Evolutionary conservation across 1,140 invertebrate genomes (phyloP).

Genomic region (Bombyx mori): DNA sequence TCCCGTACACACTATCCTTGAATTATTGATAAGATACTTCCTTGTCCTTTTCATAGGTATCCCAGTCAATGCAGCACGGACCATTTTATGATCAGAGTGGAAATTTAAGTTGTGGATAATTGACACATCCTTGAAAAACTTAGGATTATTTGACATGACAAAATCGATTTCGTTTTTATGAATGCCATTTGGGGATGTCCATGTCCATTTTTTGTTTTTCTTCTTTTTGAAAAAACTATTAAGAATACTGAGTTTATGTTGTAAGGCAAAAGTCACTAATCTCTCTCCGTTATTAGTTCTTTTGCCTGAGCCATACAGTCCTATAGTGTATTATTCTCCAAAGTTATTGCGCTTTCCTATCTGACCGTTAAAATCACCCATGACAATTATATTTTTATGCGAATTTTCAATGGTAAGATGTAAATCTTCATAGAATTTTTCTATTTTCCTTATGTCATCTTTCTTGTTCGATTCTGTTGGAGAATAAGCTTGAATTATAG

Average conservation of each 20-base stretch:
- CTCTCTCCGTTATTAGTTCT: conserved; percentile 13
- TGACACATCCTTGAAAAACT: conserved; percentile 10
- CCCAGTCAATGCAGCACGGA: conserved; percentile 11
- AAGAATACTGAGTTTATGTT: conserved; percentile 15
- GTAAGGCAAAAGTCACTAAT: conserved; percentile 10
- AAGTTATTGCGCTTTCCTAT: conserved; percentile 2
- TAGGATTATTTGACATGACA: conserved; percentile 13
- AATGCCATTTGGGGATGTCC: conserved; percentile 12
- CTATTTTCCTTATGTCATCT: conserved; percentile 5
- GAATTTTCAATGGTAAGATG: conserved; percentile 1
- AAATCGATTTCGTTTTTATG: conserved; percentile 20
- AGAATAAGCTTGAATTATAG: conserved; percentile 14
- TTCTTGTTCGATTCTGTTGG: conserved; percentile 10
- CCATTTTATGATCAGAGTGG: conserved; percentile 18
- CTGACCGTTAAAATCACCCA: conserved; percentile 16
- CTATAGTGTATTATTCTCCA: conserved; percentile 14
- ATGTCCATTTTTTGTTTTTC: conserved; percentile 12
- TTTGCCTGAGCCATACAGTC: conserved; percentile 11
- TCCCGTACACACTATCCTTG: conserved; percentile 2
- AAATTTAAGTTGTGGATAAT: conserved; percentile 16
- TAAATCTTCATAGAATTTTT: conserved; percentile 10
- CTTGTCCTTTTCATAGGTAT: not conserved
- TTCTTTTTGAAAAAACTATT: conserved; percentile 17
- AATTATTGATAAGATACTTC: conserved; percentile 5
- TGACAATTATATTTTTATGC: conserved; percentile 14